Conservation (phyloP, 2,113 vertebrate species). For the Hyla sarda region DNA sequence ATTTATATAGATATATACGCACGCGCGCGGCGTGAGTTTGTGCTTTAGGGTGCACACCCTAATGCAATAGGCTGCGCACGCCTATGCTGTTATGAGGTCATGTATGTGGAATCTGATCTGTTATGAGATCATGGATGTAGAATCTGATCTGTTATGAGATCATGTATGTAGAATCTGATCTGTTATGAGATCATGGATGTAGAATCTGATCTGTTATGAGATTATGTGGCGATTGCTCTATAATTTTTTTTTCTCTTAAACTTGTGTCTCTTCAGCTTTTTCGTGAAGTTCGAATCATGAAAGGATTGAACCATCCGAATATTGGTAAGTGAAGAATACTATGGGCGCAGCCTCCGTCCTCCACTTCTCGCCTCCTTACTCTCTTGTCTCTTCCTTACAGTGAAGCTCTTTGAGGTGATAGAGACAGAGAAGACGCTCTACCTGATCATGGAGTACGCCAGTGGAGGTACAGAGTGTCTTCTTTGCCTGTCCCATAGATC, state of each 20-base stretch:
- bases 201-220: neutral
- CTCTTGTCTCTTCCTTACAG: constrained; percentile 65
- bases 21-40: no score
- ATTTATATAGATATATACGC: no score
- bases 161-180: neutral
- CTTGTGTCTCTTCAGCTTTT: constrained; percentile 78
- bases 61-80: no score
- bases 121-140: no score
- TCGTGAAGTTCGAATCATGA: constrained; percentile 94
- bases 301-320: constrained; percentile 91
- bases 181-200: neutral
- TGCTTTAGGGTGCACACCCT: no score
- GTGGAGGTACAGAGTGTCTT: constrained; percentile 76
- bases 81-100: no score
- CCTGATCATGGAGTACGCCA: constrained; percentile 89
- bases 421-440: constrained; percentile 69
- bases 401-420: constrained; percentile 90
- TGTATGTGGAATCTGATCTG: neutral
- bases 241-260: neutral
- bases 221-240: neutral
- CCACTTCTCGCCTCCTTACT: neutral
- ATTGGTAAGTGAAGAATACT: constrained; percentile 78
- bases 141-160: no score
- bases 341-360: neutral
- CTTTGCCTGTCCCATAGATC: neutral